Evolutionary conservation across 2,113 vertebrate species (phyloP).

Genomic region (Colius striatus): DNA sequence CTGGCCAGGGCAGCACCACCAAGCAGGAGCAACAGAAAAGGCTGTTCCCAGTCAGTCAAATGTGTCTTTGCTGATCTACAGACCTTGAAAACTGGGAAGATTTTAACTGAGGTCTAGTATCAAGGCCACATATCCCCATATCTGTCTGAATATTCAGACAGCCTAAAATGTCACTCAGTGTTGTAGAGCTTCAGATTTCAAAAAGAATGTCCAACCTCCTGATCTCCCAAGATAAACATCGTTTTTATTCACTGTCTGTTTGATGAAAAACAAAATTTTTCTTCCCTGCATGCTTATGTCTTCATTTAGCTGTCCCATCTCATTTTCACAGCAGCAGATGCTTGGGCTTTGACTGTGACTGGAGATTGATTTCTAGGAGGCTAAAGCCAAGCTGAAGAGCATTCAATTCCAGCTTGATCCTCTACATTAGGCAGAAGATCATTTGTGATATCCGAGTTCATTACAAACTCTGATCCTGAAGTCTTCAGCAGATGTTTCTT

Average conservation of each 20-base stretch:
- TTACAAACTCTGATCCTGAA: background rate
- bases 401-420: background rate
- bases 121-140: background rate
- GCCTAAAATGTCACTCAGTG: background rate
- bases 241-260: background rate
- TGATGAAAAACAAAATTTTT: background rate
- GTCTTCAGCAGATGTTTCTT: background rate
- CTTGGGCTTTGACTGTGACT: background rate
- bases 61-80: background rate
- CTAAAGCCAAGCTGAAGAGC: background rate
- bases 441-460: background rate
- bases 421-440: background rate
- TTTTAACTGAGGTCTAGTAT: background rate
- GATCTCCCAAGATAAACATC: background rate
- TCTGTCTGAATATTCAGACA: background rate
- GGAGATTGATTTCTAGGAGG: background rate
- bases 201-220: background rate
- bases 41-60: background rate
- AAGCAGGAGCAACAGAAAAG: rapidly evolving
- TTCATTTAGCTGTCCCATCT: background rate
- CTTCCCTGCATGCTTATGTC: background rate
- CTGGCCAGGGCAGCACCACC: background rate
- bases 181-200: background rate
- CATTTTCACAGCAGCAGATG: background rate
- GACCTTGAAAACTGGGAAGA: background rate